Percentiles rank a stretch among this genome's conserved stretches.
Evolutionary conservation across 2,888 invertebrate genomes (phyloP).

Genomic region (Harpalus rubripes): DNA sequence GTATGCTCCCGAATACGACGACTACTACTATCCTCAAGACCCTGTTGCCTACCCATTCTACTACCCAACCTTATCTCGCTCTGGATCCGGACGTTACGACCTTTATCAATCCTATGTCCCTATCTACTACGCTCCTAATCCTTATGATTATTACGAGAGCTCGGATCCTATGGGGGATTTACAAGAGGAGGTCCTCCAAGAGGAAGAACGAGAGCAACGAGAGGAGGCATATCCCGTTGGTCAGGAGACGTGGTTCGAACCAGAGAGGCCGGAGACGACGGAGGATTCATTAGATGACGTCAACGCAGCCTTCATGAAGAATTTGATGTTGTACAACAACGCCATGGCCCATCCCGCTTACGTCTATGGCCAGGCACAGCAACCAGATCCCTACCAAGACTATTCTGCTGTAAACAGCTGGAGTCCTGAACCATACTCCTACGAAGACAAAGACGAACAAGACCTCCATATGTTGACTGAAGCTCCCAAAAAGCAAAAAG

Average conservation of each 20-base stretch:
- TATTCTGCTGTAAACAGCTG: constrained; percentile 69
- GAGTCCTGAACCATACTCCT: constrained; percentile 71
- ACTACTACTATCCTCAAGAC: constrained; percentile 80
- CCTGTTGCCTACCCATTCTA: constrained; percentile 74
- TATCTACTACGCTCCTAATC: constrained; percentile 77
- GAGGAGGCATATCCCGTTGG: constrained; percentile 82
- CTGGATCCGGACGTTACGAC: constrained; percentile 78
- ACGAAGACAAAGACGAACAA: constrained; percentile 83
- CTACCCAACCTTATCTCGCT: constrained; percentile 75
- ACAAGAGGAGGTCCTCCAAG: constrained; percentile 82
- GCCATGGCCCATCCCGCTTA: constrained; percentile 74
- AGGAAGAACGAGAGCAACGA: constrained; percentile 80
- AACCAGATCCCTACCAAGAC: constrained; percentile 70
- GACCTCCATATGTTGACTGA: constrained; percentile 83
- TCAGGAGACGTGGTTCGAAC: constrained; percentile 84
- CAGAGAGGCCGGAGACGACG: constrained; percentile 75
- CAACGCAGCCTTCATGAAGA: constrained; percentile 84
- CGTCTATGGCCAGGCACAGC: constrained; percentile 69
- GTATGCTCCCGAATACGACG: constrained; percentile 79
- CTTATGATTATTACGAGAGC: constrained; percentile 76
- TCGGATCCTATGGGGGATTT: constrained; percentile 79
- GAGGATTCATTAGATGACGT: constrained; percentile 75
- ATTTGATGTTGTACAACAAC: constrained; percentile 83
- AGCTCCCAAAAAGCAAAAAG: constrained; percentile 74
- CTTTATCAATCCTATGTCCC: constrained; percentile 77